Percentiles rank a stretch among this genome's conserved stretches.
phyloP scores from a whole-genome alignment of 2,797 vertebrate genomes.

The Galago senegalensis region DNA sequence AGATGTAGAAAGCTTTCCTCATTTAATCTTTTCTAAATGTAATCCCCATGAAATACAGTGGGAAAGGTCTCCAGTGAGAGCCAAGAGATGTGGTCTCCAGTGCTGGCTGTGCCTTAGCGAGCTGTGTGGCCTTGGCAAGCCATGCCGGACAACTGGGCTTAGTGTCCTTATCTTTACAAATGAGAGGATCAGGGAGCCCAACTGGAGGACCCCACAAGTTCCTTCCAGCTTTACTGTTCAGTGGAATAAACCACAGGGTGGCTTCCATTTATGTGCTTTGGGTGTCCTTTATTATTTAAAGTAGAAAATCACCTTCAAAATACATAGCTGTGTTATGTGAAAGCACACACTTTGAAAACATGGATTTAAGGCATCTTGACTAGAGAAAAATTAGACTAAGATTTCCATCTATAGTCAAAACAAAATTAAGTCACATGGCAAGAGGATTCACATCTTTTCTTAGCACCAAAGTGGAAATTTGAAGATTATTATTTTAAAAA shows the following conservation, averaged over 20 bases:
- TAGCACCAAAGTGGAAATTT: not conserved
- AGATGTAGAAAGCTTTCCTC: not conserved
- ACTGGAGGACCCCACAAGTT: not conserved
- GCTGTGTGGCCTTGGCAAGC: slow-evolving; percentile 42
- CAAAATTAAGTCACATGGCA: not conserved
- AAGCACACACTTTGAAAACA: not conserved
- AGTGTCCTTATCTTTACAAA: not conserved
- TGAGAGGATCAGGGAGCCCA: not conserved
- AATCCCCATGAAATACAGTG: not conserved
- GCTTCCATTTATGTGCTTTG: not conserved
- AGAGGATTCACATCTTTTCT: not conserved
- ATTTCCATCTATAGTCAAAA: not conserved
- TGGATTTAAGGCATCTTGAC: not conserved
- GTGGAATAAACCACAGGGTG: not conserved
- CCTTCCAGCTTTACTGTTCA: not conserved
- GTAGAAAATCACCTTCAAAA: not conserved
- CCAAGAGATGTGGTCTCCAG: not conserved
- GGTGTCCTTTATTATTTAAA: slow-evolving; percentile 20
- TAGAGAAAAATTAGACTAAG: not conserved
- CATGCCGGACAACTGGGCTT: accelerated
- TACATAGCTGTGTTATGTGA: not conserved
- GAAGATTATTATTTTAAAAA: not conserved
- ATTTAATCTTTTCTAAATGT: slow-evolving; percentile 49
- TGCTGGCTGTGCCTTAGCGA: not conserved
- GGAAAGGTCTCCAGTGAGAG: not conserved